Evolutionary conservation across 2,797 vertebrate genomes (phyloP).

Genomic region (Nannoperca australis): DNA sequence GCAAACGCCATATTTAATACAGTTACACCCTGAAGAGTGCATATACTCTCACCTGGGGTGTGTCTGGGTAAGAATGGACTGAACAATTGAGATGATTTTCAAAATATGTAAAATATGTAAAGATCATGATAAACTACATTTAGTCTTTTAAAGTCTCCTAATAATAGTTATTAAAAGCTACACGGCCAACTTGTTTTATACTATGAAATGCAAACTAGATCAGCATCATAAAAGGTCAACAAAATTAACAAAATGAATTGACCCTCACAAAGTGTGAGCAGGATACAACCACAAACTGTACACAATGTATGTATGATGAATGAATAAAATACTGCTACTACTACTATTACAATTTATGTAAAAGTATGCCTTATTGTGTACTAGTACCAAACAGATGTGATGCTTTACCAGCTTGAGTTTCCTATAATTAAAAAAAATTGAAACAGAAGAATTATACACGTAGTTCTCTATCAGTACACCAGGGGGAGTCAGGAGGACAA

Average conservation of each 20-base stretch:
- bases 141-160: neutral
- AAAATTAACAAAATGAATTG: too few species aligned
- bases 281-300: neutral
- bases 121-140: too few species aligned
- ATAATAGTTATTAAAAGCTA: neutral
- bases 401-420: neutral
- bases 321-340: too few species aligned
- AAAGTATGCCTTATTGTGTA: neutral
- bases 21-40: conserved; percentile 2
- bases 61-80: neutral
- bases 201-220: neutral
- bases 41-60: neutral
- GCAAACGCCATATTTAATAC: neutral
- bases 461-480: conserved; percentile 26
- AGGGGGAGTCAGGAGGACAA: conserved; percentile 13
- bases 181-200: neutral
- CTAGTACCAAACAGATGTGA: neutral
- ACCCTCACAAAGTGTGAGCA: too few species aligned
- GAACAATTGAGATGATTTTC: neutral
- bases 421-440: neutral
- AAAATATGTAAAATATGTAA: too few species aligned
- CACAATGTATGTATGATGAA: neutral
- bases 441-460: neutral
- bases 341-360: too few species aligned
- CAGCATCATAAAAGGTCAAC: neutral